phyloP scores from a whole-genome alignment of 2,888 invertebrate species.

The Schizotus pectinicornis region DNA sequence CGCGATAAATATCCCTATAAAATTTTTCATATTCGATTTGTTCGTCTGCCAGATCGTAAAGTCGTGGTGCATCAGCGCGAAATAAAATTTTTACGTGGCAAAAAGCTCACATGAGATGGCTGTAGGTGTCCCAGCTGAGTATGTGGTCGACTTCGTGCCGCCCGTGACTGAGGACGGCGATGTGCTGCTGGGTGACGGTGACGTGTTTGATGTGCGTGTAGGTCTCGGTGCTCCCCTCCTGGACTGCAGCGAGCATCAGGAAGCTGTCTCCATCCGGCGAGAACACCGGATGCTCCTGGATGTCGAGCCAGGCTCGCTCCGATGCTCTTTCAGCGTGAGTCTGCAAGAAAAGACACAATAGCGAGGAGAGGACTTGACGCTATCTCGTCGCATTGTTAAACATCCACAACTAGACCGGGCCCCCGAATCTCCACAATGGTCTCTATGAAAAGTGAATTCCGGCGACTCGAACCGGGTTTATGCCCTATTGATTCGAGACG shows the following conservation, averaged over 20 bases:
- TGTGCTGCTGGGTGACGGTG: conserved; percentile 80
- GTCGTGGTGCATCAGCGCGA: too few species aligned
- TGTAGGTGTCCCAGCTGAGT: conserved; percentile 83
- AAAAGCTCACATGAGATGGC: conserved; percentile 75
- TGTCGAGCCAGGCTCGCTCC: conserved; percentile 85
- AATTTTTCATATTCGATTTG: neutral
- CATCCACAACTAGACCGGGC: neutral
- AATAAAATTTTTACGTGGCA: neutral
- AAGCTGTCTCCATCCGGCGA: conserved; percentile 85
- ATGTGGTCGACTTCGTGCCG: conserved; percentile 84
- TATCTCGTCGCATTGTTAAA: neutral
- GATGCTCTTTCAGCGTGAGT: conserved; percentile 84
- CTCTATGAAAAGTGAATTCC: conserved; percentile 2
- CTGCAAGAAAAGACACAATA: conserved; percentile 55
- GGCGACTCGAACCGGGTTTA: too few species aligned
- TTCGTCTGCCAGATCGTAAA: too few species aligned
- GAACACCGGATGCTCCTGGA: conserved; percentile 83
- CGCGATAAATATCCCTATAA: too few species aligned
- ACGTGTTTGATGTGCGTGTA: conserved; percentile 90
- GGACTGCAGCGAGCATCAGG: conserved; percentile 80
- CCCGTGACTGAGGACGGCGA: conserved; percentile 85
- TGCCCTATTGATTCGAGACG: neutral
- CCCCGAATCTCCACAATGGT: neutral
- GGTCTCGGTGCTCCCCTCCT: conserved; percentile 83
- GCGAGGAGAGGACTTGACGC: neutral